Conservation (phyloP, 1,140 invertebrate species). For the Potamilus streckersoni region DNA sequence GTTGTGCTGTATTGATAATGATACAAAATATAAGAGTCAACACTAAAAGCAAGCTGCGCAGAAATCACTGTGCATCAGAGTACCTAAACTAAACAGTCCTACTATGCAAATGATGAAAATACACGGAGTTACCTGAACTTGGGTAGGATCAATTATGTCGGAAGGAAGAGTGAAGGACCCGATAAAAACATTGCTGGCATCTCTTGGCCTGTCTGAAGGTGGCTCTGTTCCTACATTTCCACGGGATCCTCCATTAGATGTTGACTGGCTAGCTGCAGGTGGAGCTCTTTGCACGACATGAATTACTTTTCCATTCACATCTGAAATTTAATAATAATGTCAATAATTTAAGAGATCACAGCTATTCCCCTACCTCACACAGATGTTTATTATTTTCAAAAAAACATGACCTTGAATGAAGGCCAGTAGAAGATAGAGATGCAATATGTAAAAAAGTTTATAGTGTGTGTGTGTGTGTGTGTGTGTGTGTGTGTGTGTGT, state of each 20-base stretch:
- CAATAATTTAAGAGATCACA: neutral
- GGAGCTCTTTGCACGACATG: constrained; percentile 89
- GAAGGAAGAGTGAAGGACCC: constrained; percentile 67
- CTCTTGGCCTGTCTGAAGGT: constrained; percentile 68
- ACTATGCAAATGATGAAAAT: neutral
- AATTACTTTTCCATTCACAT: constrained; percentile 91
- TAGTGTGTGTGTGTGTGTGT: too few relatives aligned
- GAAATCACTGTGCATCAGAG: too few relatives aligned
- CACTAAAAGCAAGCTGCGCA: too few relatives aligned
- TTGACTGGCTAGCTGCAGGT: constrained; percentile 70
- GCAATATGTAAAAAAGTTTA: too few relatives aligned
- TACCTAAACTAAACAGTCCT: too few relatives aligned
- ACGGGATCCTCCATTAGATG: constrained; percentile 38
- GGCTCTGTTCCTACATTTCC: constrained; percentile 56
- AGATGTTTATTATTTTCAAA: neutral
- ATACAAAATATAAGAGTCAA: too few relatives aligned
- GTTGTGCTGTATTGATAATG: too few relatives aligned
- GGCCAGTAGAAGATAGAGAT: too few relatives aligned
- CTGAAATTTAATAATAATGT: constrained; percentile 68
- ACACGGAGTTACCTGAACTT: constrained; percentile 58
- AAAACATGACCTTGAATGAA: too few relatives aligned
- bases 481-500: too few relatives aligned
- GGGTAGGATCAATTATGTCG: constrained; percentile 61
- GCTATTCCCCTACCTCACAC: neutral
- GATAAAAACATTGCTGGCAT: constrained; percentile 61